Evolutionary conservation across 2,113 vertebrate genomes (phyloP).

Genomic region (Bagarius yarrelli): DNA sequence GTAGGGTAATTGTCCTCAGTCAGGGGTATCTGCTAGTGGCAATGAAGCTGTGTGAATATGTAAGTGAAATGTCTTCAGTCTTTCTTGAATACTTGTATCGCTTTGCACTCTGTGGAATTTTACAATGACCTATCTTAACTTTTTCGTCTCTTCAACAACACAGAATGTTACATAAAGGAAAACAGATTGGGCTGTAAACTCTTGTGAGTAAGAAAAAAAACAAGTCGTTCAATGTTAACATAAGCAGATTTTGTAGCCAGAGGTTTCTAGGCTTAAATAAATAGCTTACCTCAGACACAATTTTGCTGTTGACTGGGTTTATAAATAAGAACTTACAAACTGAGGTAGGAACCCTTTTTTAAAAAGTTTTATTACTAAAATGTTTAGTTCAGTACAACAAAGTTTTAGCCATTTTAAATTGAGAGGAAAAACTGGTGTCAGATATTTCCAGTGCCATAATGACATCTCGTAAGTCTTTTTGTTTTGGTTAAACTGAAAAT

Average conservation of each 20-base stretch:
- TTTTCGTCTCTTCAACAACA: background rate
- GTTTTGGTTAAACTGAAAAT: background rate
- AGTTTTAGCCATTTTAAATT: background rate
- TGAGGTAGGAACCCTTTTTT: background rate
- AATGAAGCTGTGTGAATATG: background rate
- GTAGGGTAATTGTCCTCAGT: background rate
- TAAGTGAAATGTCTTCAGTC: background rate
- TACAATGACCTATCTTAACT: background rate
- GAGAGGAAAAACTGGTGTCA: background rate
- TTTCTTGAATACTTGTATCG: background rate
- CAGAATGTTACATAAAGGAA: slow-evolving; percentile 26
- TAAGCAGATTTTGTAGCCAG: background rate
- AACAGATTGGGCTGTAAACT: background rate
- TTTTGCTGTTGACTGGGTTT: background rate
- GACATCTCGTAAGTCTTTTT: too few species aligned
- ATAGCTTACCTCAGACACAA: background rate
- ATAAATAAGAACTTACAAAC: background rate
- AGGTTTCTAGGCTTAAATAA: background rate
- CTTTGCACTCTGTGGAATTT: background rate
- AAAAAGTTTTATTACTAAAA: background rate
- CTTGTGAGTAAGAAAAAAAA: slow-evolving; percentile 1
- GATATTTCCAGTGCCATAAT: background rate
- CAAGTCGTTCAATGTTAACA: background rate
- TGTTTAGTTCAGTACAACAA: background rate
- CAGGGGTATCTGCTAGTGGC: background rate